Evolutionary conservation across 2,888 invertebrate genomes (phyloP).

Genomic region (Athripsodes cinereus): DNA sequence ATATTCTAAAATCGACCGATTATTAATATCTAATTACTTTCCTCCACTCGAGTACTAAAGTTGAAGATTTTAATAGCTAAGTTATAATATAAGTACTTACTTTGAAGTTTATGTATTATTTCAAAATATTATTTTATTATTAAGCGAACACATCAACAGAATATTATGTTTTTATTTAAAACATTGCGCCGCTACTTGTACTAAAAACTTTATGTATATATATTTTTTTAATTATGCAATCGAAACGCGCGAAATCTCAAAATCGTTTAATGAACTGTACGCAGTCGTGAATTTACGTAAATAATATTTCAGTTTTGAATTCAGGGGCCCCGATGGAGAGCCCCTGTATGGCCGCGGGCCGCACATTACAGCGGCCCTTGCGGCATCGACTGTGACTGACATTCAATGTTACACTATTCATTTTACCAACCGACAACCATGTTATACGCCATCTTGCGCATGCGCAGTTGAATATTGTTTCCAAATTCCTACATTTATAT

Average conservation of each 20-base stretch:
- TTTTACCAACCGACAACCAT: conserved; percentile 6
- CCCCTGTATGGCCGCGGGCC: conserved; percentile 24
- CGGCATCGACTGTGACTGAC: conserved; percentile 13
- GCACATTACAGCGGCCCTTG: conserved; percentile 25
- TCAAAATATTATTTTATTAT: neutral
- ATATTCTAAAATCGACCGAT: too few species aligned
- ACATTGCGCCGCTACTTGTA: too few species aligned
- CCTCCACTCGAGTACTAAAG: too few species aligned
- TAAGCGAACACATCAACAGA: neutral
- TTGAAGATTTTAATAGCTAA: too few species aligned
- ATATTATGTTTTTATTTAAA: too few species aligned
- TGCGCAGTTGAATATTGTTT: too few species aligned
- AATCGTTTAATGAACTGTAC: neutral
- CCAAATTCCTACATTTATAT: too few species aligned
- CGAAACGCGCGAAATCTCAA: neutral
- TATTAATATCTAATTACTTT: too few species aligned
- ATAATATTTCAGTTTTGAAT: neutral
- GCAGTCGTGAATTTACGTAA: neutral
- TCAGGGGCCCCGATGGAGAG: conserved; percentile 22
- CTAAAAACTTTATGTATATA: too few species aligned
- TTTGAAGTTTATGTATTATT: too few species aligned
- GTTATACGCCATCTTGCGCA: conserved; percentile 18
- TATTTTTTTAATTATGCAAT: too few species aligned
- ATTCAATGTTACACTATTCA: conserved; percentile 7
- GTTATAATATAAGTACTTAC: too few species aligned